Percentiles rank a stretch among this genome's conserved stretches.
Conservation (phyloP, 2,797 vertebrate species). For the Micrastur ruficollis region DNA sequence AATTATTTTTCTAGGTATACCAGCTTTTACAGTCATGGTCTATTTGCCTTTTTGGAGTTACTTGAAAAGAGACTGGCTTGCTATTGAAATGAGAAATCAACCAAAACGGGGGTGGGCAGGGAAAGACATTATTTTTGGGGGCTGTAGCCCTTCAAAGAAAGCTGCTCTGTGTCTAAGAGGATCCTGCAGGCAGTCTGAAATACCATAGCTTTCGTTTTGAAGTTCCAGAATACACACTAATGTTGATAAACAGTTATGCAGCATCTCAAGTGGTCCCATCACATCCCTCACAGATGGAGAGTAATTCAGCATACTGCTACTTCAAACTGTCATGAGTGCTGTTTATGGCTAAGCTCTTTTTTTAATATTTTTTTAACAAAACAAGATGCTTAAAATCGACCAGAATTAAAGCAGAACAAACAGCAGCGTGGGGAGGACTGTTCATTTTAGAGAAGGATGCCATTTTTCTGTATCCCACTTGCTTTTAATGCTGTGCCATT, state of each 20-base stretch:
- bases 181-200: neutral
- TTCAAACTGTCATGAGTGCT: constrained; percentile 6
- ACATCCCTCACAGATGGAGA: constrained; percentile 17
- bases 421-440: neutral
- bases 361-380: neutral
- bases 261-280: constrained; percentile 5
- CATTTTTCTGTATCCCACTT: neutral
- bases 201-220: neutral
- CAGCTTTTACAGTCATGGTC: neutral
- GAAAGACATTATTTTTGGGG: neutral
- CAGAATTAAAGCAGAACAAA: neutral
- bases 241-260: neutral
- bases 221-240: neutral
- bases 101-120: neutral
- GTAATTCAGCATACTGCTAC: constrained; percentile 13
- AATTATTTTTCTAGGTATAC: neutral
- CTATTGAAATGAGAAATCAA: neutral
- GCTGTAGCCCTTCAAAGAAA: neutral
- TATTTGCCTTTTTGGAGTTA: neutral
- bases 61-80: neutral
- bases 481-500: neutral
- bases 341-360: neutral
- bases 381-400: neutral
- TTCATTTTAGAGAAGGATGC: constrained; percentile 8
- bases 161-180: neutral